These are phyloP conservation scores for Brachymystax lenok DNA, from an alignment of 2,797 vertebrate species.

Conservation along the genomic window DNA sequence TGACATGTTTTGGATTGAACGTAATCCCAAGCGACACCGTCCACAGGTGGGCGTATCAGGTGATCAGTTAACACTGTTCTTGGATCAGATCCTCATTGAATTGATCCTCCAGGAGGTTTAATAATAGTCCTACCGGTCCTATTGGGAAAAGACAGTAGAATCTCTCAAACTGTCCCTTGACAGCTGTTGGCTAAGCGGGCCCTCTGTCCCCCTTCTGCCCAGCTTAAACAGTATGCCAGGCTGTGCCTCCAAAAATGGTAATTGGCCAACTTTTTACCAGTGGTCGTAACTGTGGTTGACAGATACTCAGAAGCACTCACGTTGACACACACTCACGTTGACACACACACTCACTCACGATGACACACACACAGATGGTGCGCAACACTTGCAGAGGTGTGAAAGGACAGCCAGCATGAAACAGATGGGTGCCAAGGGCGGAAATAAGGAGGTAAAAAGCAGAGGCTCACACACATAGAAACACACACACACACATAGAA, in stretches of 20 bases:
- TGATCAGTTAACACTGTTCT: not conserved
- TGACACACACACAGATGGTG: slow-evolving; percentile 66
- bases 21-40: slow-evolving; percentile 1
- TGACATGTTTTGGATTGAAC: not conserved
- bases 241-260: slow-evolving; percentile 35
- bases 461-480: slow-evolving; percentile 29
- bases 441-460: slow-evolving; percentile 56
- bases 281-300: slow-evolving; percentile 9
- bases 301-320: slow-evolving; percentile 21
- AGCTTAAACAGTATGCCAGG: slow-evolving; percentile 1
- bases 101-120: slow-evolving; percentile 2
- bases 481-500: not conserved
- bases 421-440: slow-evolving; percentile 66
- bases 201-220: not conserved
- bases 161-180: not conserved
- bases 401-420: slow-evolving; percentile 66
- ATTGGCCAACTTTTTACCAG: not conserved
- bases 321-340: slow-evolving; percentile 18
- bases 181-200: slow-evolving; percentile 7
- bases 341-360: slow-evolving; percentile 22
- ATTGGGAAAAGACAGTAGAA: not conserved
- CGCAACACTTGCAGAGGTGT: slow-evolving; percentile 63
- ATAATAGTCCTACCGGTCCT: not conserved
- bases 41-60: not conserved
- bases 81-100: not conserved